Evolutionary conservation across 1,140 invertebrate species (phyloP).

Genomic region (Chlorops oryzae): DNA sequence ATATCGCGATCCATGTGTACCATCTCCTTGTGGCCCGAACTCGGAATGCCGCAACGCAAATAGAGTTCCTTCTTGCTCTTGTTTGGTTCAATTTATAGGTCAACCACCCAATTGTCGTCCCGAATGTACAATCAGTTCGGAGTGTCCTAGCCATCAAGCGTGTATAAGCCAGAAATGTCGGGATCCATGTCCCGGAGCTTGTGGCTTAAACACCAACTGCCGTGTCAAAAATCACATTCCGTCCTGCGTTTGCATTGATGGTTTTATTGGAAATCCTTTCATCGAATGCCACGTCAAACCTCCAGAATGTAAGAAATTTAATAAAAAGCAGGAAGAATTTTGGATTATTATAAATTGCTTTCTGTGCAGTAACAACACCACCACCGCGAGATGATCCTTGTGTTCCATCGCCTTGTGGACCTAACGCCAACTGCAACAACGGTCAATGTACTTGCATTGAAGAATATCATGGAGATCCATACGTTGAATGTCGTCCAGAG

Average conservation of each 20-base stretch:
- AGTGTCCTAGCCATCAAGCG: constrained; percentile 71
- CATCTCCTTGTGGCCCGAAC: constrained; percentile 74
- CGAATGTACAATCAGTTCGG: constrained; percentile 75
- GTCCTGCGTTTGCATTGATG: constrained; percentile 60
- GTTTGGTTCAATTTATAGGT: constrained; percentile 68
- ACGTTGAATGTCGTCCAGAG: constrained; percentile 72
- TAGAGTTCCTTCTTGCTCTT: constrained; percentile 69
- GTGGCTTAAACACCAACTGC: constrained; percentile 69
- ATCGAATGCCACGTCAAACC: constrained; percentile 56
- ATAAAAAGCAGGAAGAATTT: too few relatives aligned
- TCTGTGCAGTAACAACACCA: constrained; percentile 26
- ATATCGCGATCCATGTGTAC: constrained; percentile 62
- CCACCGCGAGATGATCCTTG: constrained; percentile 50
- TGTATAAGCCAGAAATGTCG: constrained; percentile 74
- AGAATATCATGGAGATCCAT: constrained; percentile 80
- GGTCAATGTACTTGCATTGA: constrained; percentile 72
- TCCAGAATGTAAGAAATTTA: constrained; percentile 39
- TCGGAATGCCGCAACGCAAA: constrained; percentile 69
- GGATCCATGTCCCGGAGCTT: constrained; percentile 79
- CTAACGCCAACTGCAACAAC: constrained; percentile 71
- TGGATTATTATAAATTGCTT: constrained; percentile 2
- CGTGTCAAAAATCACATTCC: constrained; percentile 59
- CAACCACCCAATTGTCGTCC: constrained; percentile 74
- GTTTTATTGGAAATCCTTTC: constrained; percentile 69
- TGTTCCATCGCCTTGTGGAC: constrained; percentile 73